These are phyloP conservation scores for Pristionchus fissidentatus DNA, from an alignment of 2,888 invertebrate genomes.

Conservation along the genomic window DNA sequence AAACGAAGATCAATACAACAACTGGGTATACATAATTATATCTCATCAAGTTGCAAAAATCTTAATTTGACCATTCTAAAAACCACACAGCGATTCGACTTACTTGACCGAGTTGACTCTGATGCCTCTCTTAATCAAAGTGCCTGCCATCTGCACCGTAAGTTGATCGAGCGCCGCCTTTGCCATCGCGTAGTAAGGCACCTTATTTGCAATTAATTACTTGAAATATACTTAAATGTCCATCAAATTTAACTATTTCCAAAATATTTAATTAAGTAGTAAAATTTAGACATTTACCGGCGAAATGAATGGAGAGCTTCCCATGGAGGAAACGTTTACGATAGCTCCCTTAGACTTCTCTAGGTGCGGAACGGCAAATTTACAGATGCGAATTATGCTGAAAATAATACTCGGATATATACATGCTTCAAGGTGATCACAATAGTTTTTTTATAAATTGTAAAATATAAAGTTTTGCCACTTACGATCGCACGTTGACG, in stretches of 20 bases:
- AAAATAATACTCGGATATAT: not conserved
- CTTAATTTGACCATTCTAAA: too few relatives aligned
- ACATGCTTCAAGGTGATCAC: not conserved
- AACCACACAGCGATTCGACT: not conserved
- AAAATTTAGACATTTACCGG: not conserved
- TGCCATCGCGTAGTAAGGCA: conserved; percentile 10
- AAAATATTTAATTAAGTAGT: not conserved
- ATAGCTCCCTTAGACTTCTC: conserved; percentile 12
- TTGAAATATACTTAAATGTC: not conserved
- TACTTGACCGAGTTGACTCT: conserved; percentile 32
- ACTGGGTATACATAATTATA: too few relatives aligned
- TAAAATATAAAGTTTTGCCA: not conserved
- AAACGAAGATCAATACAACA: too few relatives aligned
- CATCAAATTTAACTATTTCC: not conserved
- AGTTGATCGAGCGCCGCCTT: conserved; percentile 38
- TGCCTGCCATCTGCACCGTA: conserved; percentile 31
- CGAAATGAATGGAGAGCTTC: not conserved
- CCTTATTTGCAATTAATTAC: not conserved
- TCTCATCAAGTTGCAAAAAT: too few relatives aligned
- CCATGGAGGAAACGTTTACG: conserved; percentile 18
- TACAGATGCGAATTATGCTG: not conserved
- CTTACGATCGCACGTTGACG: conserved; percentile 35
- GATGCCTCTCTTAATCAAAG: conserved; percentile 15
- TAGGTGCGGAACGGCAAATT: conserved; percentile 25
- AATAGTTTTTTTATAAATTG: not conserved